Conservation (phyloP, 2,797 vertebrate genomes). For the Phoxinus dragarum region DNA sequence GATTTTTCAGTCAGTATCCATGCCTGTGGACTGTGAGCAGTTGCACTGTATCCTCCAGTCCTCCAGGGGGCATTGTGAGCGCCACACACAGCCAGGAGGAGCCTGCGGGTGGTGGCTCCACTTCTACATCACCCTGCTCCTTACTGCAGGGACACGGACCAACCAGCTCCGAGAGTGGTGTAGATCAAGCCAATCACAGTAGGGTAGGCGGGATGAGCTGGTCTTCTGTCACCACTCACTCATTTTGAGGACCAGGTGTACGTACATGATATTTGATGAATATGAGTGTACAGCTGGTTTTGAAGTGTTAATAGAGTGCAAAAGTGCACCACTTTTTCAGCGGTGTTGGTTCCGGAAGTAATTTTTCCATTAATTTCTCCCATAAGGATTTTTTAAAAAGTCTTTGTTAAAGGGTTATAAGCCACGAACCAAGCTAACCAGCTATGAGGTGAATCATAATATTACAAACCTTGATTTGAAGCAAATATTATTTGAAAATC, state of each 20-base stretch:
- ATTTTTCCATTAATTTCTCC: neutral
- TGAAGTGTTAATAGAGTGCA: neutral
- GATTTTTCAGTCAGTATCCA: slow-evolving; percentile 83
- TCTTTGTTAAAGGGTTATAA: neutral
- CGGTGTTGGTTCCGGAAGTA: neutral
- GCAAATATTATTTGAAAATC: neutral
- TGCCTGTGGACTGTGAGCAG: slow-evolving; percentile 91
- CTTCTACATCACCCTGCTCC: slow-evolving; percentile 71
- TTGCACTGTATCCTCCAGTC: slow-evolving; percentile 75
- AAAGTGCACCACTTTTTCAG: neutral
- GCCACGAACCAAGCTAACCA: neutral
- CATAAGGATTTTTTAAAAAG: neutral
- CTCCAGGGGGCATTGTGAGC: slow-evolving; percentile 68
- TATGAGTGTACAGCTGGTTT: neutral
- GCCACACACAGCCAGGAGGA: slow-evolving; percentile 72
- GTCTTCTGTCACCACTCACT: slow-evolving; percentile 82
- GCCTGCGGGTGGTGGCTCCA: slow-evolving; percentile 68
- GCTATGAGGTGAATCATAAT: neutral
- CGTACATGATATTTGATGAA: neutral
- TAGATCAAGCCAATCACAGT: slow-evolving; percentile 75
- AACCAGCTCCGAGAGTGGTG: slow-evolving; percentile 76
- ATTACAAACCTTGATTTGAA: neutral
- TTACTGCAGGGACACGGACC: slow-evolving; percentile 74
- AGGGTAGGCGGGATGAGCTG: slow-evolving; percentile 81
- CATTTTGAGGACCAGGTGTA: slow-evolving; percentile 73